These are phyloP conservation scores for Heliothis peltigera DNA, from an alignment of 2,888 invertebrate genomes.

Conservation along the genomic window DNA sequence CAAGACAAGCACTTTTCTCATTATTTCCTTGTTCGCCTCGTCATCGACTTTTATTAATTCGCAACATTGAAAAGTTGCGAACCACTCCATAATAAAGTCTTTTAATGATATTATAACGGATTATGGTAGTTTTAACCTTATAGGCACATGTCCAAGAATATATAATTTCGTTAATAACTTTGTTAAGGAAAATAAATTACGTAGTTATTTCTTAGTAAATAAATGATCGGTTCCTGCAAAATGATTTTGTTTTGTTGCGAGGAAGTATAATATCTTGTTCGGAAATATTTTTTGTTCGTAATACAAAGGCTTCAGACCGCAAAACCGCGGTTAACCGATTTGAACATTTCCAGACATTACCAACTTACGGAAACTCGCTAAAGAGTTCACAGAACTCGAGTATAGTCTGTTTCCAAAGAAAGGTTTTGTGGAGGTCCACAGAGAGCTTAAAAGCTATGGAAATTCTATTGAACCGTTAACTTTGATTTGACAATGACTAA, in stretches of 20 bases:
- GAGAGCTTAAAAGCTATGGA: neutral
- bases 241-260: constrained; percentile 4
- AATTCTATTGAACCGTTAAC: neutral
- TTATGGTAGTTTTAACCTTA: constrained; percentile 22
- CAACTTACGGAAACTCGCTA: neutral
- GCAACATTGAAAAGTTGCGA: constrained; percentile 63
- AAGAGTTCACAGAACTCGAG: neutral
- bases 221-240: neutral
- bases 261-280: constrained; percentile 4
- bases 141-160: constrained; percentile 16
- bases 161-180: constrained; percentile 28
- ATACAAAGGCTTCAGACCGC: neutral
- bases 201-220: constrained; percentile 25
- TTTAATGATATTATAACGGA: constrained; percentile 37
- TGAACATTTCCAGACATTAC: neutral
- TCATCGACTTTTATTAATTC: constrained; percentile 59
- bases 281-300: neutral
- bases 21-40: constrained; percentile 40
- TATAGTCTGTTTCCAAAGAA: neutral
- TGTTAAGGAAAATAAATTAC: constrained; percentile 23
- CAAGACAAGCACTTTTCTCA: constrained; percentile 25
- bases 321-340: neutral
- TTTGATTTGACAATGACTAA: neutral
- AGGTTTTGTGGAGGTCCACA: neutral
- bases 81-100: constrained; percentile 37